Conservation (phyloP, 2,888 invertebrate genomes). For the Troides helena region DNA sequence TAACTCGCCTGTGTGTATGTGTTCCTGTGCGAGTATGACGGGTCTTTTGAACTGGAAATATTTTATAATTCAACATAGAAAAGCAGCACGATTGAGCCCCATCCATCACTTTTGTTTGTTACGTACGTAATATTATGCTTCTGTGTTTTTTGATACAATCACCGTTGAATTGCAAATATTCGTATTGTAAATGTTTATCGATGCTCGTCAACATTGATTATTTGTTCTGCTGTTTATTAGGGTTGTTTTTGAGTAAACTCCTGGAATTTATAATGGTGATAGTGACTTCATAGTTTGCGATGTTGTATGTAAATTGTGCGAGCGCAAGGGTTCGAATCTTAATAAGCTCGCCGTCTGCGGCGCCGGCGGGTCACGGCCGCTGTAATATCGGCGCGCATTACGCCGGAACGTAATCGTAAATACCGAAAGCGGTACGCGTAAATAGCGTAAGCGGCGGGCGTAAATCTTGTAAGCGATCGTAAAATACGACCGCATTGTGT, state of each 20-base stretch:
- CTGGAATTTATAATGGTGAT: background rate
- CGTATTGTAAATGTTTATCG: background rate
- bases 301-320: slow-evolving; percentile 13
- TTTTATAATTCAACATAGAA: background rate
- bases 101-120: too few relatives aligned
- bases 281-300: background rate
- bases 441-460: slow-evolving; percentile 54
- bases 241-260: background rate
- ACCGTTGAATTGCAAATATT: too few relatives aligned
- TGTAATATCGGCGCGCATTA: slow-evolving; percentile 45
- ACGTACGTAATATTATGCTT: too few relatives aligned
- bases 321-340: slow-evolving; percentile 7
- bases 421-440: slow-evolving; percentile 56
- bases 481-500: slow-evolving; percentile 59
- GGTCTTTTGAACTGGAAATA: background rate
- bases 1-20: slow-evolving; percentile 1
- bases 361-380: slow-evolving; percentile 50
- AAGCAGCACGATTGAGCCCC: background rate
- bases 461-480: slow-evolving; percentile 61
- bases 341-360: slow-evolving; percentile 39
- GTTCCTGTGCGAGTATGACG: slow-evolving; percentile 1
- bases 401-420: slow-evolving; percentile 66
- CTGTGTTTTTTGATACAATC: too few relatives aligned
- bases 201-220: background rate
- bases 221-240: background rate